Conservation (phyloP, 2,888 invertebrate species). For the Branchellion lobata region DNA sequence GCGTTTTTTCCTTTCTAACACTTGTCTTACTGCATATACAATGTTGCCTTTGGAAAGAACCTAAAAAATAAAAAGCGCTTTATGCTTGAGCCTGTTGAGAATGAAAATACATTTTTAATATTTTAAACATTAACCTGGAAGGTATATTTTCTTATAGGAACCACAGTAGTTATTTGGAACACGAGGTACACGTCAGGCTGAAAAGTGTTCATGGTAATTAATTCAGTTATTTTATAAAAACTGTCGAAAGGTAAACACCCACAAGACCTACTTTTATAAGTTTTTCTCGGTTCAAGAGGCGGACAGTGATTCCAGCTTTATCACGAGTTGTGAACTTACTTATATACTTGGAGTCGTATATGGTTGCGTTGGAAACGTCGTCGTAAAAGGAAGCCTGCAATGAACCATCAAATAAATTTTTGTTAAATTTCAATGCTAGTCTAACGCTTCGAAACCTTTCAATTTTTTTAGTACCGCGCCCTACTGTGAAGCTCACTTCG, state of each 20-base stretch:
- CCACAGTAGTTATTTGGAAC: neutral
- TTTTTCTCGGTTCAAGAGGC: neutral
- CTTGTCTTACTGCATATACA: neutral
- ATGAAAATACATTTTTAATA: neutral
- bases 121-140: neutral
- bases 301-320: neutral
- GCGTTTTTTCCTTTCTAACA: neutral
- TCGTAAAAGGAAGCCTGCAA: conserved; percentile 2
- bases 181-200: neutral
- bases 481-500: no score
- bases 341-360: neutral
- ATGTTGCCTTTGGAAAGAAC: neutral
- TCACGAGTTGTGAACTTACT: neutral
- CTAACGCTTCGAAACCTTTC: no score
- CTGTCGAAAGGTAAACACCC: no score
- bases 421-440: neutral
- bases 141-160: neutral
- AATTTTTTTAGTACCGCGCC: no score
- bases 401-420: neutral
- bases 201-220: no score
- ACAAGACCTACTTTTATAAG: neutral
- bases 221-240: no score
- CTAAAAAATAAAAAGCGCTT: neutral
- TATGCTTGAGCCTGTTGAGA: neutral
- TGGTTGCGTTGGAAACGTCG: neutral